A percentile compares a stretch with the other conserved stretches of the same genome.
These are phyloP conservation scores for Tetheella fluctuosa DNA, from an alignment of 2,888 invertebrate species.

Conservation along the genomic window DNA sequence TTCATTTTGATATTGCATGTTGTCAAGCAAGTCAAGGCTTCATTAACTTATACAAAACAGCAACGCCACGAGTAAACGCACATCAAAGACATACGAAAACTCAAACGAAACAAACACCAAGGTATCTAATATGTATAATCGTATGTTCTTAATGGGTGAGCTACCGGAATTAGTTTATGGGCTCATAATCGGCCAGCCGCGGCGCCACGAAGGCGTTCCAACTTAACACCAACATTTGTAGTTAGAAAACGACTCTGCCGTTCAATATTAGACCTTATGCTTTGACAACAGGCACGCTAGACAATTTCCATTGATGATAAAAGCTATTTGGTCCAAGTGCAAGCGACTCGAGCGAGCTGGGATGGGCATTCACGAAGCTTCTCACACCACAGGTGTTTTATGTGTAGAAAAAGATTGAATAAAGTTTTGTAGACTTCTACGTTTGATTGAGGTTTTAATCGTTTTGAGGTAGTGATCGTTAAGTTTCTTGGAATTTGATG, in stretches of 20 bases:
- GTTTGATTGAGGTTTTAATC: slow-evolving; percentile 62
- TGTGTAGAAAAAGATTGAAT: slow-evolving; percentile 56
- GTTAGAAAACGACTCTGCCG: slow-evolving; percentile 15
- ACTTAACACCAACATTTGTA: slow-evolving; percentile 45
- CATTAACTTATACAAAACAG: slow-evolving; percentile 25
- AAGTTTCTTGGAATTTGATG: slow-evolving; percentile 24
- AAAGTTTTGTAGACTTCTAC: slow-evolving; percentile 57
- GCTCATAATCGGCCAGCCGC: slow-evolving; percentile 71
- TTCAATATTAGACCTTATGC: slow-evolving; percentile 40
- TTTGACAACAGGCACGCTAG: slow-evolving; percentile 19
- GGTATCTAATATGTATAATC: slow-evolving; percentile 60
- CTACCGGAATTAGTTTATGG: slow-evolving; percentile 82
- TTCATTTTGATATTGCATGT: neutral
- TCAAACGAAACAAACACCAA: slow-evolving; percentile 32
- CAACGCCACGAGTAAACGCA: slow-evolving; percentile 36
- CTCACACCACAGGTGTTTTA: slow-evolving; percentile 78
- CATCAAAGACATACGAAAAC: slow-evolving; percentile 27
- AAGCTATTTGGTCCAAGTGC: slow-evolving; percentile 19
- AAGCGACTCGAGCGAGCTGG: slow-evolving; percentile 12
- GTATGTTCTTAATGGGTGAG: slow-evolving; percentile 67
- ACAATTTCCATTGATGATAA: slow-evolving; percentile 1
- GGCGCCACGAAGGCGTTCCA: slow-evolving; percentile 77
- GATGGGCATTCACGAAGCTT: slow-evolving; percentile 51
- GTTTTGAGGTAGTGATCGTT: slow-evolving; percentile 26
- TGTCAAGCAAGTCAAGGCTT: neutral